Conservation (phyloP, 2,797 vertebrate species). For the Telmatherina bonti region DNA sequence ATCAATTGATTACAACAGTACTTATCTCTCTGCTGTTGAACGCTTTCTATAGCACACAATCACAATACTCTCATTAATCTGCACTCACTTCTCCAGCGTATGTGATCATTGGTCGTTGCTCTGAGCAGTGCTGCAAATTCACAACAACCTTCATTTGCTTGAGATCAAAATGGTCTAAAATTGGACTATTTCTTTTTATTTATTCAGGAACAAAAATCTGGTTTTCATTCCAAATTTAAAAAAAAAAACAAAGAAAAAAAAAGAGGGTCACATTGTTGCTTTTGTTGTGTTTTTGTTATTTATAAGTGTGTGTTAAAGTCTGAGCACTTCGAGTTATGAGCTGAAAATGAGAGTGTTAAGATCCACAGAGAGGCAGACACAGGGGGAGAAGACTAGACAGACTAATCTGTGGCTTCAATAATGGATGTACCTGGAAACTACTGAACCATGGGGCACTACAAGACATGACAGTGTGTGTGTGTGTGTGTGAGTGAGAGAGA, state of each 20-base stretch:
- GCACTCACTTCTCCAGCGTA: constrained; percentile 27
- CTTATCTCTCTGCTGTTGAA: constrained; percentile 55
- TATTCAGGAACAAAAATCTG: not conserved
- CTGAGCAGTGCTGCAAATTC: not conserved
- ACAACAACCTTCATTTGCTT: constrained; percentile 12
- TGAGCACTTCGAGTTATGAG: constrained; percentile 45
- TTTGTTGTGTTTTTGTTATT: not conserved
- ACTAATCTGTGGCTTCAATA: constrained; percentile 73
- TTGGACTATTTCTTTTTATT: constrained; percentile 1
- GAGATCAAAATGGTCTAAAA: constrained; percentile 2
- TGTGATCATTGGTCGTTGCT: constrained; percentile 29
- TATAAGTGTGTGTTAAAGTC: constrained; percentile 9
- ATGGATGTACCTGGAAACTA: constrained; percentile 74
- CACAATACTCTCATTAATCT: constrained; percentile 54
- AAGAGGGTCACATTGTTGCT: constrained; percentile 1
- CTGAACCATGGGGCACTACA: constrained; percentile 67
- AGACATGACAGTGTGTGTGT: constrained; percentile 61
- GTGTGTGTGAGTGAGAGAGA: too few relatives aligned
- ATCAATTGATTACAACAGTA: constrained; percentile 70
- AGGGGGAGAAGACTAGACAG: constrained; percentile 42
- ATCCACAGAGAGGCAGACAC: constrained; percentile 21
- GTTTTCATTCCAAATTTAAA: too few relatives aligned
- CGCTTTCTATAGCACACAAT: constrained; percentile 36
- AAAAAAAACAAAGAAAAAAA: not conserved
- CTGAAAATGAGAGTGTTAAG: constrained; percentile 38